Conservation (phyloP, 2,113 vertebrate species). For the Scomber scombrus region DNA sequence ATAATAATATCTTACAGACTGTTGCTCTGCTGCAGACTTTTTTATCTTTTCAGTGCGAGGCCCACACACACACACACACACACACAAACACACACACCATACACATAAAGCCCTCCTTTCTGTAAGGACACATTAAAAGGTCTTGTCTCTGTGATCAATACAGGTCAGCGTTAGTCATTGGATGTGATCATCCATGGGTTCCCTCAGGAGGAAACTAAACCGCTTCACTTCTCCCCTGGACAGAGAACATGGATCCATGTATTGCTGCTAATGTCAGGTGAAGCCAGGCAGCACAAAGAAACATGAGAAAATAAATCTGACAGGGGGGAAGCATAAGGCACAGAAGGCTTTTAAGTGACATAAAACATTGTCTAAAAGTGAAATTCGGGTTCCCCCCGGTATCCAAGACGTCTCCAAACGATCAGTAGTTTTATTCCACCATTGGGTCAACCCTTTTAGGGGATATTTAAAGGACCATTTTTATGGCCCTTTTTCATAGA, state of each 20-base stretch:
- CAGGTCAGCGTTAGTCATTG: constrained; percentile 63
- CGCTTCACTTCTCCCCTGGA: constrained; percentile 42
- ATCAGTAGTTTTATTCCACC: background rate
- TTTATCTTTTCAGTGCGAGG: constrained; percentile 1
- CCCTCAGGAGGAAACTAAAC: constrained; percentile 57
- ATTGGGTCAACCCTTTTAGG: background rate
- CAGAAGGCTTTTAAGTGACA: constrained; percentile 25
- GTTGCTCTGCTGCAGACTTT: constrained; percentile 19
- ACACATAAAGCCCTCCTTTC: background rate
- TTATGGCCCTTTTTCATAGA: background rate
- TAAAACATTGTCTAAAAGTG: background rate
- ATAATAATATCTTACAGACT: constrained; percentile 31
- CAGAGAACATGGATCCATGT: constrained; percentile 46
- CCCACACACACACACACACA: constrained; percentile 17
- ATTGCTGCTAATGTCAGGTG: constrained; percentile 49
- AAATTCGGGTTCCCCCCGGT: background rate
- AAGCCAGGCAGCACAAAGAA: constrained; percentile 17
- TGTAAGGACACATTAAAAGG: constrained; percentile 46
- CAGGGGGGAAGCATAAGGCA: background rate
- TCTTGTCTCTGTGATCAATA: constrained; percentile 68
- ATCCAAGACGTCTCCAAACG: background rate
- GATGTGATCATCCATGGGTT: constrained; percentile 65
- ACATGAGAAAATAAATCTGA: constrained; percentile 13
- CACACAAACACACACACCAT: background rate
- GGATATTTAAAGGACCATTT: background rate